Base-by-base conservation (phyloP, 2,888 invertebrate species). In the Subacronicta megacephala region DNA sequence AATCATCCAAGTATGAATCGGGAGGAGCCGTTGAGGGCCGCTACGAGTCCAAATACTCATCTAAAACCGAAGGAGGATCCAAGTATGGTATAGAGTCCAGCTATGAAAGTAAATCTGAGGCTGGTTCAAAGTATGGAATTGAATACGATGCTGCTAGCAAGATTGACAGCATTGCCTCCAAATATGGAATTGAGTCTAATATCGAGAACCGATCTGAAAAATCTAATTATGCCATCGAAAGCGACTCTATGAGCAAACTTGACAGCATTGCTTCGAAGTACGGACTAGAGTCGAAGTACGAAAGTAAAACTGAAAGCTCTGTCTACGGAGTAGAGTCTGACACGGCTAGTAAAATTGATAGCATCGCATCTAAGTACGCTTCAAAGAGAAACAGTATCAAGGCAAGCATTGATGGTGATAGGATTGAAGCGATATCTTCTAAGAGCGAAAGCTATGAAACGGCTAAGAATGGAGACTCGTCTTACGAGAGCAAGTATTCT, bases 11-110 rank as follows among this genome's bases (percentile, higher is more conserved):
- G 43, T 85, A 88, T 50, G 90, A 91, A 33, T 72, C 80, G 15
- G 88, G 87, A 15, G 85, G 84, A 9, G 73, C 89, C 7, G 59
- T 86, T 23, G 93, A 93, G 60, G 92, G 92, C 3, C 84, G 88
- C 35, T 90, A 90, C 49, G 93, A 93, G 71, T 91, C 92, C 18
- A 92, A 89, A 57, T 93, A 91, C 60, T 87, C 88, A 7, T 68
- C 83, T 7, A 86, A 83, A 61, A 69, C 54, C 9, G 73, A 72
- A 40, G 63, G 72, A 31, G 70, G 62, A 20, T 63, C 65, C 9
- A 75, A 83, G 36, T 86, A 86, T 45, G 87, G 88, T 16, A 72
- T 81, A 15, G 88, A 90, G 23, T 82, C 87, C 12, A 88, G 82
- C 67, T 80, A 73, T 7, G 88, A 88, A 37, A 89, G 83, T 59